Conservation (phyloP, 2,888 invertebrate species). For the Pseudococcus jackbeardsleyi region DNA sequence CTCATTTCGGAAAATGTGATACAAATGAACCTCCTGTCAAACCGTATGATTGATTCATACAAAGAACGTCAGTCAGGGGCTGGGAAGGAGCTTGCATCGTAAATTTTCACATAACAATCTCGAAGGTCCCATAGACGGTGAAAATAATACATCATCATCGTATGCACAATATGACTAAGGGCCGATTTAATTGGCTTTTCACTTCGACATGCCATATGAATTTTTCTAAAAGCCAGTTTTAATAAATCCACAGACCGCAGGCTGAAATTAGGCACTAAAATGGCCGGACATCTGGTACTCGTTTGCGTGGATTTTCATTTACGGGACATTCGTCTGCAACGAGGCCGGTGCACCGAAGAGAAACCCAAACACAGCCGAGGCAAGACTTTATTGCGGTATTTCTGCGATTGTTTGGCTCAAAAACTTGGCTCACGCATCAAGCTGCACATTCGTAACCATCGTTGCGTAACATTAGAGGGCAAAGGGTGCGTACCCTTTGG, state of each 20-base stretch:
- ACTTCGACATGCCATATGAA: background rate
- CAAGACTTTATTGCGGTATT: slow-evolving; percentile 14
- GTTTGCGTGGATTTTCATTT: slow-evolving; percentile 8
- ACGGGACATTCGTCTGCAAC: background rate
- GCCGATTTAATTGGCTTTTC: background rate
- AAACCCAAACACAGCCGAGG: background rate
- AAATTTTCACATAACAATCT: no score
- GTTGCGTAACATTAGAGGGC: slow-evolving; percentile 41
- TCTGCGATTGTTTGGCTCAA: slow-evolving; percentile 12
- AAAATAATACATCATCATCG: no score
- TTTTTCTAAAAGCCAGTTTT: background rate
- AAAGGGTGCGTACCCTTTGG: slow-evolving; percentile 24
- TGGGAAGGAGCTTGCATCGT: no score
- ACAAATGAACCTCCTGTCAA: background rate
- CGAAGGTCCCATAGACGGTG: no score
- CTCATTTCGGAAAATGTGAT: background rate
- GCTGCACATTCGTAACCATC: background rate
- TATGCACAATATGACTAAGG: no score
- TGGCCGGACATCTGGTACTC: slow-evolving; percentile 33
- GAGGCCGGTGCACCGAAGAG: background rate
- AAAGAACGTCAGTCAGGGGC: no score
- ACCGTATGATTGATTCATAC: background rate
- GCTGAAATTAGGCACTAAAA: background rate
- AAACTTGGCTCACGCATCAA: background rate
- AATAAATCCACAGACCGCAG: background rate